Evolutionary conservation across 2,113 vertebrate genomes (phyloP).

Genomic region (Calyptomena viridis): DNA sequence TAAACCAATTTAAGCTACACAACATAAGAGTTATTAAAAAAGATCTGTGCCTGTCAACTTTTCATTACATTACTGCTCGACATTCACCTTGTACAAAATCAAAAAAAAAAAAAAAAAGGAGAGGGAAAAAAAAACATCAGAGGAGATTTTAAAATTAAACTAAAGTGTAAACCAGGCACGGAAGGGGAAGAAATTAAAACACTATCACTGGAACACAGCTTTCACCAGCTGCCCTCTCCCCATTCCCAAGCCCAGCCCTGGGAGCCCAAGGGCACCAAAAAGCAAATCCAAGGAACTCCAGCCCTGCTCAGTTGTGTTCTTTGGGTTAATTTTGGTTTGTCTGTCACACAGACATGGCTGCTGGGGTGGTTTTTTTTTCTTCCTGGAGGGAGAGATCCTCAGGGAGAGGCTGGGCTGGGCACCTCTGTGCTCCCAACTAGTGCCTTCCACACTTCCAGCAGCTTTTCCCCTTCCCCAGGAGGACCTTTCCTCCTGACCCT

Average conservation of each 20-base stretch:
- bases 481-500: not conserved
- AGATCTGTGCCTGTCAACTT: conserved; percentile 70
- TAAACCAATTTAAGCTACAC: conserved; percentile 73
- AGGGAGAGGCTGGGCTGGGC: not conserved
- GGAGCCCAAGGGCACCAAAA: not conserved
- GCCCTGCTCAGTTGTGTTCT: not conserved
- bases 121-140: not conserved
- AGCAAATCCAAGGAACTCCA: not conserved
- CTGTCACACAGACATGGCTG: not conserved
- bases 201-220: conserved; percentile 31
- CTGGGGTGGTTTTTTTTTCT: not conserved
- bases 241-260: not conserved
- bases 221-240: not conserved
- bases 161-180: conserved; percentile 49
- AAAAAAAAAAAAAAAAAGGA: not conserved
- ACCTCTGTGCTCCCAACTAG: not conserved
- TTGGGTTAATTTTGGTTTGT: not conserved
- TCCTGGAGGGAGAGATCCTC: not conserved
- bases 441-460: not conserved
- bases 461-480: not conserved
- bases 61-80: conserved; percentile 69
- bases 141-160: conserved; percentile 56
- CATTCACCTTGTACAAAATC: conserved; percentile 64
- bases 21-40: conserved; percentile 73
- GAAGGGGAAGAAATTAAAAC: conserved; percentile 48